Evolutionary conservation across 1,140 invertebrate species (phyloP), one percentile per base, ranked within the genome.

Genomic region (Drosophila subpulchrella): DNA sequence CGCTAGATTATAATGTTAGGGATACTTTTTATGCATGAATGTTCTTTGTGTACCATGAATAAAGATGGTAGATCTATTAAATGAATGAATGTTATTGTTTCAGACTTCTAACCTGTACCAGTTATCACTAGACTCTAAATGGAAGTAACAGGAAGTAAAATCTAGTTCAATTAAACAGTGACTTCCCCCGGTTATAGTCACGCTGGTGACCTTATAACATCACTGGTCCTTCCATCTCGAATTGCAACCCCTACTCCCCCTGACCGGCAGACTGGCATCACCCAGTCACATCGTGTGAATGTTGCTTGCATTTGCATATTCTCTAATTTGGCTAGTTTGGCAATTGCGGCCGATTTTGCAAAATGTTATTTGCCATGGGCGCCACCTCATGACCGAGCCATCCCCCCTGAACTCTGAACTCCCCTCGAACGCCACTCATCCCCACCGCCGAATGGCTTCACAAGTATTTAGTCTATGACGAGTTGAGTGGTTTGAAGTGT

Each of bases 321-420:
- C 75, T 73, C 83, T 83, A 88, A 88, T 89, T 88, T 88, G 84
- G 83, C 80, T 88, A 88, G 83, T 88, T 88, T 89, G 84, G 83
- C 84, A 88, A 88, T 88, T 89, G 83, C 76, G 83, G 83, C 83
- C 83, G 83, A 88, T 88, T 88, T 88, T 83, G 84, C 83, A 82
- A 86, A 86, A 86, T 78, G 82, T 88, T 88, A 86, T 82, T 88
- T 86, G 83, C 79, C 71, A 76, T 53, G 71, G 62, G 70, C 58
- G 47, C 50, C 70, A 62, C 75, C 61, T 42, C 24, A 36, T 56
- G 55, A 12, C 65, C 41, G 17, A 8, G 20, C 27, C 13, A 30
- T 17, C 6, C 15, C 34, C 54, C 7, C 32, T 34, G 32, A 34
- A 34, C 32, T 34, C 32, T 34, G 8, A 34, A 7, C n/a, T 5